Conservation (phyloP, 2,113 vertebrate species). For the Ahaetulla prasina region DNA sequence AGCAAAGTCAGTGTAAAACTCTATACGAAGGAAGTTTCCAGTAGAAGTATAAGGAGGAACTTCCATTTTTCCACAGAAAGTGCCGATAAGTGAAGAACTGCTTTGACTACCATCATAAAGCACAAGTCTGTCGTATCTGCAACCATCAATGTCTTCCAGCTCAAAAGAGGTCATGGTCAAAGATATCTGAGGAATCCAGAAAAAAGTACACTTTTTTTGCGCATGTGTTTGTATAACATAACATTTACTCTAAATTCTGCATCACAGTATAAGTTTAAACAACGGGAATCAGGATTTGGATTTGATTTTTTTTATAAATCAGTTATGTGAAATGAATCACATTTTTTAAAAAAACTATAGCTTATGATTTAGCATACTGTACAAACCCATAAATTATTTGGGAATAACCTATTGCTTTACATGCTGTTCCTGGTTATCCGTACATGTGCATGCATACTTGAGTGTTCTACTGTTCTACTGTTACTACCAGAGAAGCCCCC, state of each 20-base stretch:
- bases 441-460: neutral
- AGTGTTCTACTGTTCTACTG: neutral
- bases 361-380: neutral
- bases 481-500: neutral
- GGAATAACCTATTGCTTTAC: neutral
- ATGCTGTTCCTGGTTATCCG: neutral
- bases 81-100: slow-evolving; percentile 53
- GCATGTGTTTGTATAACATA: neutral
- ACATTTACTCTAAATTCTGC: slow-evolving; percentile 18
- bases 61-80: slow-evolving; percentile 51
- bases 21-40: slow-evolving; percentile 56
- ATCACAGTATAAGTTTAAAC: neutral
- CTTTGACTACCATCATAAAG: slow-evolving; percentile 57
- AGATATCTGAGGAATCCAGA: slow-evolving; percentile 51
- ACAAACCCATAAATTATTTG: neutral
- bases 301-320: neutral
- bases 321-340: neutral
- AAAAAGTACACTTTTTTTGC: neutral
- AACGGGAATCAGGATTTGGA: slow-evolving; percentile 19
- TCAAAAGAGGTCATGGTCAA: slow-evolving; percentile 57
- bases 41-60: slow-evolving; percentile 53
- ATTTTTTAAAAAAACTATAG: neutral
- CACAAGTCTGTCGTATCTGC: slow-evolving; percentile 57
- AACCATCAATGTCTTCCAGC: slow-evolving; percentile 52
- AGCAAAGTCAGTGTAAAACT: slow-evolving; percentile 59